phyloP scores from a whole-genome alignment of 2,888 invertebrate species.

The Plagiodera versicolora region DNA sequence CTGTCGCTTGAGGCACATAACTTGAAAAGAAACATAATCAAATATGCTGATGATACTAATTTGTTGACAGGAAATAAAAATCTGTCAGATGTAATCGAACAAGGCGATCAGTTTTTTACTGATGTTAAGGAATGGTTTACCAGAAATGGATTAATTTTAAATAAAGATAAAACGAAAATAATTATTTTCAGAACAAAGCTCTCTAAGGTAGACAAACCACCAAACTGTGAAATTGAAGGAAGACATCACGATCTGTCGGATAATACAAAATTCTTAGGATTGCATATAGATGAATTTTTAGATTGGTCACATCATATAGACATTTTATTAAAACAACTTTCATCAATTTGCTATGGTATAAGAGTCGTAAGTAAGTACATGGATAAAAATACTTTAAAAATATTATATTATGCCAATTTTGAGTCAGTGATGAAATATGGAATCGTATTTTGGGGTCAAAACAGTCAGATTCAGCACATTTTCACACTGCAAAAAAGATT shows the following conservation, averaged over 20 bases:
- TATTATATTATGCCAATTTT: background rate
- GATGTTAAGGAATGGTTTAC: background rate
- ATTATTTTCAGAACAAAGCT: background rate
- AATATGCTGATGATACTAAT: too few relatives aligned
- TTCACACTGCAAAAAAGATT: background rate
- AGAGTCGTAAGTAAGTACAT: slow-evolving; percentile 1
- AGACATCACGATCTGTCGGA: background rate
- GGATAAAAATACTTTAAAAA: background rate
- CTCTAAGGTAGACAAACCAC: background rate
- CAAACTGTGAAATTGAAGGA: background rate
- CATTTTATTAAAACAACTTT: background rate
- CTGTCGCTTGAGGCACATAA: too few relatives aligned
- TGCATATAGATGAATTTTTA: background rate
- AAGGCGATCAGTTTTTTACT: background rate
- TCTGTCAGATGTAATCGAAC: background rate
- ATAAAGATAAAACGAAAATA: background rate
- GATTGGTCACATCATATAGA: background rate
- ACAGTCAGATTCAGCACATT: background rate
- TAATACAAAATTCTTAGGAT: background rate
- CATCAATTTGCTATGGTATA: background rate
- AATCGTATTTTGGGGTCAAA: background rate
- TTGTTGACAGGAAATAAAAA: too few relatives aligned
- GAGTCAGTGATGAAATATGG: background rate
- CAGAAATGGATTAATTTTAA: background rate
- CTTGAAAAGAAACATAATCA: too few relatives aligned